Base-by-base conservation (phyloP, 2,797 vertebrate genomes). In the Loriculus beryllinus region DNA sequence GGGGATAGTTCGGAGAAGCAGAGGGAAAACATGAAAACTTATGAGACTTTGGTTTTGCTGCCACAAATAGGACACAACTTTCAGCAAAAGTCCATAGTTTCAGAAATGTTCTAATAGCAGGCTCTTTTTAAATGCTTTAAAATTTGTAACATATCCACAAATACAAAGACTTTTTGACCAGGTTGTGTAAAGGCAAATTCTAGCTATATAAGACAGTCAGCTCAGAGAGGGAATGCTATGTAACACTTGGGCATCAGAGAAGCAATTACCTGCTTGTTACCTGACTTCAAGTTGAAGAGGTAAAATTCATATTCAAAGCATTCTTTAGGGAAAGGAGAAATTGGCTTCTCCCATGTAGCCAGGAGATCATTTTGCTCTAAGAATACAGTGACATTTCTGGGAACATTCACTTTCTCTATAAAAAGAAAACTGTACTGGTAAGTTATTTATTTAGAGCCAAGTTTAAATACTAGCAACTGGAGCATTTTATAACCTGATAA, bases 241-340 rank as follows among this genome's bases (percentile, higher is more conserved):
- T 40, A 23, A 65, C 12, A 47, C 5, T 12, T 4, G 18, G 33
- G 40, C 21, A 78, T 18, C 64, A 63, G 39, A 90, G 42, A 42
- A 87, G 68, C 54, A 65, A 78, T 97, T 97, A 98, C 97, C 97
- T 98, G 97, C 35, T 86, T 33, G 74, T 70, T 94, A 33, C 75
- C 86, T 31, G 89, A 96, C 75, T 88, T 95, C 9, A 87, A 23
- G 59, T 96, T 96, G 91, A 57, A 10, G 64, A 98, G 92, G 42
- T 59, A 96, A 81, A 98, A 93, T 93, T 98, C 96, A 3, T 98
- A 98, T 31, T 96, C 88, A 88, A 98, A 98, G 63, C 97, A 98
- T 2, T 92, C 83, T 29, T 31, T 15, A 1, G 25, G 74, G 49
- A 97, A 97, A 65, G 90, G 86, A 79, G 97, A 98, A 52, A 96